Conservation (phyloP, 2,113 vertebrate genomes). For the Scomber japonicus region DNA sequence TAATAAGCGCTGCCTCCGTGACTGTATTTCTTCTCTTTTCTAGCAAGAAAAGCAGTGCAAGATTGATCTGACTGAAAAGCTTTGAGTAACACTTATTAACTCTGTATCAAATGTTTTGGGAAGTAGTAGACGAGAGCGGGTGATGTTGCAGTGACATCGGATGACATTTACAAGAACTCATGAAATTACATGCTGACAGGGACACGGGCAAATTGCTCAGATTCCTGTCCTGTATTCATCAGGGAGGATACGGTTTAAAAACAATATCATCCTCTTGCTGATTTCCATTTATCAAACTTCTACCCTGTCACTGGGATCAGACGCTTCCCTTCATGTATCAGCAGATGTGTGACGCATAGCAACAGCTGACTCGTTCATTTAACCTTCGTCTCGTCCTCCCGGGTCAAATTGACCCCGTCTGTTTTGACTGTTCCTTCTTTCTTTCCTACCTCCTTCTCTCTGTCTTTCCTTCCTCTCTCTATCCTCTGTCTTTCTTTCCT, state of each 20-base stretch:
- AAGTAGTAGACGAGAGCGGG: background rate
- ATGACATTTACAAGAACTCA: background rate
- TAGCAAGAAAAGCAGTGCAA: background rate
- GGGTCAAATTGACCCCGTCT: no score
- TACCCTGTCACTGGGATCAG: no score
- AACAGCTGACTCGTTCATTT: background rate
- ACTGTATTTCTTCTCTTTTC: background rate
- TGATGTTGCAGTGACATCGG: background rate
- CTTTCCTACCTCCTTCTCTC: no score
- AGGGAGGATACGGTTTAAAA: background rate
- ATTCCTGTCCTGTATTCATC: background rate
- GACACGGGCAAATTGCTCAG: background rate
- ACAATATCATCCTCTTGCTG: no score
- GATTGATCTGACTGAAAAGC: conserved; percentile 5
- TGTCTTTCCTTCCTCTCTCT: no score
- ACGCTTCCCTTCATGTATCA: no score
- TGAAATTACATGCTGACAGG: background rate
- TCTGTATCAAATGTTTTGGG: conserved; percentile 14
- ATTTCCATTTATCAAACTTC: no score
- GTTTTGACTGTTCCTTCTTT: no score
- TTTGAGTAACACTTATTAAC: background rate
- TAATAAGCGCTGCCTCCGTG: no score
- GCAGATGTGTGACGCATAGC: background rate
- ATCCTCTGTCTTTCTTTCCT: no score
- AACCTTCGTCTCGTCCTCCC: no score